A percentile compares a stretch with the other conserved stretches of the same genome.
Evolutionary conservation across 2,113 vertebrate genomes (phyloP).

Genomic region (Nyctereutes procyonoides): DNA sequence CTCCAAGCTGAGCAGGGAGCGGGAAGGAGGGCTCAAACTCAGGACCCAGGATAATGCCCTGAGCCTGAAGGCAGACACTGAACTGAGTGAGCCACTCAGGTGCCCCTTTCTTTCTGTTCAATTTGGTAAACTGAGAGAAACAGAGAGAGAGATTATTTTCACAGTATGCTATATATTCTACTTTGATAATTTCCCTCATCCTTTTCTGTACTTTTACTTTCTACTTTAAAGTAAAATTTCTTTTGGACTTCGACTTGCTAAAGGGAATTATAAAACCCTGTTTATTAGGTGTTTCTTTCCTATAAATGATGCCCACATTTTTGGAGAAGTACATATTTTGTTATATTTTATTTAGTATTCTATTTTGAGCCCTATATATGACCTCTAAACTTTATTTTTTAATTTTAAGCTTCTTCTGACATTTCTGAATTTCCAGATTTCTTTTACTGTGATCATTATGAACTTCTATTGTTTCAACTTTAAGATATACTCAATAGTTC

Average conservation of each 20-base stretch:
- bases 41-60: too few species aligned
- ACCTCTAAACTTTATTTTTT: not conserved
- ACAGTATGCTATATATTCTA: not conserved
- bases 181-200: not conserved
- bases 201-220: not conserved
- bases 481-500: not conserved
- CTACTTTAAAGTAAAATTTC: not conserved
- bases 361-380: not conserved
- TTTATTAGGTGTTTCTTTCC: not conserved
- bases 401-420: not conserved
- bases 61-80: too few species aligned
- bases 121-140: not conserved
- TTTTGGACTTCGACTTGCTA: not conserved
- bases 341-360: not conserved
- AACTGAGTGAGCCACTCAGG: too few species aligned
- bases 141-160: not conserved
- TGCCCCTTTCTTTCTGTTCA: not conserved
- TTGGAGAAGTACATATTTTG: not conserved
- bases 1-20: too few species aligned
- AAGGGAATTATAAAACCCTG: not conserved
- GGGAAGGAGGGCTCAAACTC: too few species aligned
- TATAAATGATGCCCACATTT: not conserved
- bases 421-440: not conserved
- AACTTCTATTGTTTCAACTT: not conserved
- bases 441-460: not conserved